phyloP scores from a whole-genome alignment of 2,797 vertebrate species.

The Lerista edwardsae region DNA sequence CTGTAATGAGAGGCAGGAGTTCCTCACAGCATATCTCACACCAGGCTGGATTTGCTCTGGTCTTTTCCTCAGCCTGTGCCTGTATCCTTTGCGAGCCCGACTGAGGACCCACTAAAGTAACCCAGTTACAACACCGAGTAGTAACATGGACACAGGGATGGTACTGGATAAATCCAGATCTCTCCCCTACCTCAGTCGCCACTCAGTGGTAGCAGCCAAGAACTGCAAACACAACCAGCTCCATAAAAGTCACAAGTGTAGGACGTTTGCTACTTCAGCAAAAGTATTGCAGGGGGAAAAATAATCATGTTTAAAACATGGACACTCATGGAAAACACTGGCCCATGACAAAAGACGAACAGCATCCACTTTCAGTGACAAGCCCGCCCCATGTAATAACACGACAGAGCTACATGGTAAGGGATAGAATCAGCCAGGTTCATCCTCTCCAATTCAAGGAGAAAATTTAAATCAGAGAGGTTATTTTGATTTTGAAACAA shows the following conservation, averaged over 20 bases:
- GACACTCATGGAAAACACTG: neutral
- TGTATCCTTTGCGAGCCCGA: no score
- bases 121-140: no score
- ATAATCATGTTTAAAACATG: no score
- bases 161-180: neutral
- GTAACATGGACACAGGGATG: no score
- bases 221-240: neutral
- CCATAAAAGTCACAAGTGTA: neutral
- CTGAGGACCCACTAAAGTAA: no score
- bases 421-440: no score
- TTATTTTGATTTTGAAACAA: neutral
- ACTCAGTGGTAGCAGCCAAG: neutral
- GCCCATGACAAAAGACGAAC: neutral
- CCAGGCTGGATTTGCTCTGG: neutral
- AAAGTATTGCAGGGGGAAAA: no score
- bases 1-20: neutral
- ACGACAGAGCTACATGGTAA: no score
- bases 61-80: neutral
- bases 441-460: neutral
- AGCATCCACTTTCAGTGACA: neutral
- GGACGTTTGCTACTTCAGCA: neutral
- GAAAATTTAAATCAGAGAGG: neutral
- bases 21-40: neutral
- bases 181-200: neutral
- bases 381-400: neutral